Conservation (phyloP, 2,797 vertebrate species). For the Cygnus olor region DNA sequence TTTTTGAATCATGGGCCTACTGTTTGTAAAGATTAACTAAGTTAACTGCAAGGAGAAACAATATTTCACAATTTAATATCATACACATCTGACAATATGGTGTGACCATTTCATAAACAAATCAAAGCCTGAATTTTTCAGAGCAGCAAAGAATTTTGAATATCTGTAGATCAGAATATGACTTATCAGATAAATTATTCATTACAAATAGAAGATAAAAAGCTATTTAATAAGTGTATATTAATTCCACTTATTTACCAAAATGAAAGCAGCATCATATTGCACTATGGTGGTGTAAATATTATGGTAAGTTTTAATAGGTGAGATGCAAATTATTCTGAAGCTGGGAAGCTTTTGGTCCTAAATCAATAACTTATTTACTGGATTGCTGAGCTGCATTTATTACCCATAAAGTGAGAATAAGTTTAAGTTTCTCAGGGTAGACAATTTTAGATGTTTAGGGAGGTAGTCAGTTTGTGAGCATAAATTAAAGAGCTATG, state of each 20-base stretch:
- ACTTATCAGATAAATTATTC: neutral
- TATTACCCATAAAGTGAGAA: neutral
- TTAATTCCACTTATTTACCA: neutral
- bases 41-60: neutral
- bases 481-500: neutral
- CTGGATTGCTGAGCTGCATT: neutral
- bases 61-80: neutral
- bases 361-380: neutral
- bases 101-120: neutral
- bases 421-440: conserved; percentile 1
- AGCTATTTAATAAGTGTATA: neutral
- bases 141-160: neutral
- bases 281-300: neutral
- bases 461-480: neutral
- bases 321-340: neutral
- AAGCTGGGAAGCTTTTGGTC: neutral
- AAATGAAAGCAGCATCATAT: neutral
- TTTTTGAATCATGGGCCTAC: neutral
- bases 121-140: neutral
- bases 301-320: neutral
- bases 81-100: neutral
- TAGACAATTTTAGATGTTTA: neutral
- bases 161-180: neutral
- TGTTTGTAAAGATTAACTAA: conserved; percentile 1
- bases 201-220: neutral